Conservation (phyloP, 30 jellyfish, hydroid and myxozoan genomes). For the Cassiopea xamachana region DNA sequence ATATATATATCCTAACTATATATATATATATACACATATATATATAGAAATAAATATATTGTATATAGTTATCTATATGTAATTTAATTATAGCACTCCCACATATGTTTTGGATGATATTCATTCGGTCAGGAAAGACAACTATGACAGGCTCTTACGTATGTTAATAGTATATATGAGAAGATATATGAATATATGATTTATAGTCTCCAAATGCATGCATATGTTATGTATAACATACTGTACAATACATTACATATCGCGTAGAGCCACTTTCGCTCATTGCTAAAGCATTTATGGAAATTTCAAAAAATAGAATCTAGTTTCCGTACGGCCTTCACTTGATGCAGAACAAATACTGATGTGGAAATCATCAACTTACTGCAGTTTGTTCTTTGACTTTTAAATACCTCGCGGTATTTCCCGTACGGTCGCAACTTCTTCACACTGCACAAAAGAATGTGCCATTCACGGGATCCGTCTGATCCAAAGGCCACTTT, state of each 20-base stretch:
- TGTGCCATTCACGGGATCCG: conserved; percentile 20
- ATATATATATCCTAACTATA: background rate
- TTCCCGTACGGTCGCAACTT: conserved; percentile 52
- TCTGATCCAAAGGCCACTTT: conserved; percentile 12
- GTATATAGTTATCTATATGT: background rate
- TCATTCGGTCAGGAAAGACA: too few species aligned
- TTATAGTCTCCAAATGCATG: too few species aligned
- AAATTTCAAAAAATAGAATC: too few species aligned
- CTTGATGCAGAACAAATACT: background rate
- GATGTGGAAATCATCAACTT: background rate
- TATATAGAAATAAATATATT: background rate
- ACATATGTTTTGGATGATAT: too few species aligned
- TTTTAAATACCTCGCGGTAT: background rate
- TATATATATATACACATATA: background rate
- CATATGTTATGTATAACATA: background rate
- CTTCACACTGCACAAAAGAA: conserved; percentile 32
- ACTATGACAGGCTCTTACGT: too few species aligned
- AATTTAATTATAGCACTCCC: too few species aligned
- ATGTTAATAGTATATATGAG: too few species aligned
- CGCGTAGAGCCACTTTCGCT: background rate
- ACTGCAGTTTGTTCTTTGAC: conserved; percentile 5
- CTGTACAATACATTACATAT: too few species aligned
- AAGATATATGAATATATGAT: too few species aligned
- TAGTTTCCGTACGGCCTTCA: background rate
- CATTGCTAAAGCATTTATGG: too few species aligned